Conservation (phyloP, 2,113 vertebrate species). For the Smithornis capensis region DNA sequence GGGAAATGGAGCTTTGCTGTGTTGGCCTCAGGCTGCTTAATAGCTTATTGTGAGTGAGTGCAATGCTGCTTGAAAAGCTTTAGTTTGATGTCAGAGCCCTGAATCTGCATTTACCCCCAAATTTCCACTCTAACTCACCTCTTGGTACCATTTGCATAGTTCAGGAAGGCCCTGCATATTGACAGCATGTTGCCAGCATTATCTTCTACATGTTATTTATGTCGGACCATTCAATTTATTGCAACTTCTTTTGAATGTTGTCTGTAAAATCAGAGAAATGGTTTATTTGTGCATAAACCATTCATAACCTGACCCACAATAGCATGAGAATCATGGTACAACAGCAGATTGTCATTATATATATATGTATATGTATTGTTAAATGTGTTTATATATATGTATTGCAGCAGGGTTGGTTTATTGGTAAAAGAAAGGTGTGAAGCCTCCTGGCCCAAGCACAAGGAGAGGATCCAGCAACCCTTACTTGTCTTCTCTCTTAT, state of each 20-base stretch:
- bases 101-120: background rate
- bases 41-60: background rate
- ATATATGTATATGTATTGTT: background rate
- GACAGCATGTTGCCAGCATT: background rate
- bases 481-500: background rate
- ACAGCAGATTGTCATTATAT: background rate
- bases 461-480: background rate
- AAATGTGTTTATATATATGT: background rate
- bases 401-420: background rate
- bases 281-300: background rate
- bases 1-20: background rate
- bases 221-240: background rate
- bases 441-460: background rate
- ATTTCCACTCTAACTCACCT: background rate
- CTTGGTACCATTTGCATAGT: accelerated
- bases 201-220: accelerated
- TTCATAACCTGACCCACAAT: background rate
- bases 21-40: background rate
- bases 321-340: accelerated
- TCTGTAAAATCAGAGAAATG: background rate
- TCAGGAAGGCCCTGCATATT: background rate
- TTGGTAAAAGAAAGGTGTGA: background rate
- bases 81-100: background rate
- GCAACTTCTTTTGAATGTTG: background rate
- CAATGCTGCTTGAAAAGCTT: background rate